Conservation (phyloP, 2,113 vertebrate genomes). For the Callocephalon fimbriatum region DNA sequence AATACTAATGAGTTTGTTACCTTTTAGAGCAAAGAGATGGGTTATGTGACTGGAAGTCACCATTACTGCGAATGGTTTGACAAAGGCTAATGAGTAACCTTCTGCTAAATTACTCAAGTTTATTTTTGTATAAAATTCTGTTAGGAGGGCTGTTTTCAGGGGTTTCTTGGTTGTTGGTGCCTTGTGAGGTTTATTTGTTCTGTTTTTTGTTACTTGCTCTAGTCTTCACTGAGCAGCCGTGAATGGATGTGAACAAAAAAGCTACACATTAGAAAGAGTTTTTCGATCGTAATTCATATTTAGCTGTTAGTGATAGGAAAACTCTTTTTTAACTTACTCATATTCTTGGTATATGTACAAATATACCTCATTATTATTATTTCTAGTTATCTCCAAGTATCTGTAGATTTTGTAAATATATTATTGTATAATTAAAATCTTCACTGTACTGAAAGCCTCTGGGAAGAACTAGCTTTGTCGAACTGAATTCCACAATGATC, state of each 20-base stretch:
- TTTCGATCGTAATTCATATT: neutral
- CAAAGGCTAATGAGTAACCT: neutral
- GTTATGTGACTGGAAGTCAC: neutral
- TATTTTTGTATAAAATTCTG: neutral
- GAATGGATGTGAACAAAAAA: neutral
- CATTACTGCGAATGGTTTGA: neutral
- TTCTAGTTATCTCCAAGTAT: neutral
- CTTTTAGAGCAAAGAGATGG: neutral
- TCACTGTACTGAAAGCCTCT: neutral
- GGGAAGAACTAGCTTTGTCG: neutral
- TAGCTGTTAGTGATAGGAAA: neutral
- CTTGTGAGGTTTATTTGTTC: neutral
- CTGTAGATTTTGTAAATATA: neutral
- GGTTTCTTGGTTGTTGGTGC: neutral
- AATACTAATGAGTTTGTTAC: conserved; percentile 34
- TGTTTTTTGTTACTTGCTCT: neutral
- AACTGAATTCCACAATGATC: neutral
- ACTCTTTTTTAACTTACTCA: neutral
- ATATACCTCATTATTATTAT: neutral
- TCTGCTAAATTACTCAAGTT: neutral
- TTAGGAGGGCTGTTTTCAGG: neutral
- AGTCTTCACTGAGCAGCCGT: neutral
- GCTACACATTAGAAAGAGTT: rapidly evolving
- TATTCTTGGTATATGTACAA: neutral
- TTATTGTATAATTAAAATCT: neutral